These are phyloP conservation scores for Craseonycteris thonglongyai DNA, from an alignment of 2,113 vertebrate genomes.

Conservation along the genomic window DNA sequence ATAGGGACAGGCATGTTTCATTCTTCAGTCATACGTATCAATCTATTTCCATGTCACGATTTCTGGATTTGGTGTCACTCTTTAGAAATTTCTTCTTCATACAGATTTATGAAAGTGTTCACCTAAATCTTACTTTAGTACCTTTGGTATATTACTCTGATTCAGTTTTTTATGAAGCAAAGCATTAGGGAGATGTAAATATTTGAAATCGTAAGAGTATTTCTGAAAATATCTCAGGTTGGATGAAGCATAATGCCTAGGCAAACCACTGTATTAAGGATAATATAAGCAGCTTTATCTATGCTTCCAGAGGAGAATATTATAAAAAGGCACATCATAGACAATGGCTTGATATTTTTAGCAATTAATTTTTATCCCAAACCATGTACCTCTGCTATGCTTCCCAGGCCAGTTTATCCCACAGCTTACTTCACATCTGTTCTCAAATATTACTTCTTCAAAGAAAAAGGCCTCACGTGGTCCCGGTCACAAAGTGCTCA, in stretches of 20 bases:
- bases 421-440: neutral
- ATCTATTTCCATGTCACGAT: neutral
- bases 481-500: neutral
- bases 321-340: neutral
- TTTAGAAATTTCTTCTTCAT: neutral
- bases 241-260: neutral
- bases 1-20: neutral
- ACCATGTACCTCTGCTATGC: neutral
- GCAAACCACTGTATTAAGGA: neutral
- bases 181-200: neutral
- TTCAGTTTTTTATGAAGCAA: neutral
- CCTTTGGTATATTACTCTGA: neutral
- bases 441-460: neutral
- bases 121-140: neutral
- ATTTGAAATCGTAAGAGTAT: neutral
- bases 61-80: neutral
- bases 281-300: neutral
- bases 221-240: neutral
- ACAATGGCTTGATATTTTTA: neutral
- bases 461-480: neutral
- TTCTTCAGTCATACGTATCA: neutral
- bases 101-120: neutral
- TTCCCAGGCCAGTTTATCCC: neutral
- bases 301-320: neutral
- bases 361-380: constrained; percentile 6